These are phyloP conservation scores for Cariama cristata DNA, from an alignment of 2,113 vertebrate genomes.

Conservation along the genomic window DNA sequence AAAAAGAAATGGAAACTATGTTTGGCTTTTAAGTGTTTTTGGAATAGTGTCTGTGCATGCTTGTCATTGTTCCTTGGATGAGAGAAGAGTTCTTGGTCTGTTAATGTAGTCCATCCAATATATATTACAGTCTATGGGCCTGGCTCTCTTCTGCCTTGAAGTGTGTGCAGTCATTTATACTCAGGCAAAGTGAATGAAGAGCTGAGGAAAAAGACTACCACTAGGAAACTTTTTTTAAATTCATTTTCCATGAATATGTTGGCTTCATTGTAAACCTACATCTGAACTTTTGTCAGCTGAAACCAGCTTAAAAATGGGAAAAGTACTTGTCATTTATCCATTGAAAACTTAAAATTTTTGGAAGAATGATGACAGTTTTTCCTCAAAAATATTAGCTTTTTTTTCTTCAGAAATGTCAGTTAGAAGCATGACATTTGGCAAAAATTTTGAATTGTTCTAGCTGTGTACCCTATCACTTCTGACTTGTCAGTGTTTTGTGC, in stretches of 20 bases:
- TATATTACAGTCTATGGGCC: background rate
- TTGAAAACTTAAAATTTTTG: background rate
- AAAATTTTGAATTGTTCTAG: background rate
- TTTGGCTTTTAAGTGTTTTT: slow-evolving; percentile 76
- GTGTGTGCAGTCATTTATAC: slow-evolving; percentile 4
- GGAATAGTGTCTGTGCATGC: slow-evolving; percentile 58
- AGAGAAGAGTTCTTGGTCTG: slow-evolving; percentile 38
- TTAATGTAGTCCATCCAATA: slow-evolving; percentile 58
- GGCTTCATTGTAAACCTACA: background rate
- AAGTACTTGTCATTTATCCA: background rate
- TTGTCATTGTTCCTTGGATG: slow-evolving; percentile 67
- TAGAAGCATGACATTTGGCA: background rate
- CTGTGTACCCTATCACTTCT: background rate
- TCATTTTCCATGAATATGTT: slow-evolving; percentile 28
- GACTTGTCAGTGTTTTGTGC: background rate
- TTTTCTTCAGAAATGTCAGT: background rate
- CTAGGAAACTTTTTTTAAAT: background rate
- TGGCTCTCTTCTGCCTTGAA: slow-evolving; percentile 16
- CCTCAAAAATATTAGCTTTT: background rate
- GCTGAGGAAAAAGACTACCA: slow-evolving; percentile 1
- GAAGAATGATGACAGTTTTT: background rate
- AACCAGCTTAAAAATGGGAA: background rate
- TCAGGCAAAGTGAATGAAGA: background rate
- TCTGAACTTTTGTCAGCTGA: background rate
- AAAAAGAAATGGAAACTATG: slow-evolving; percentile 75